These are phyloP conservation scores for Montipora cactus DNA, from an alignment of 64 coral and sea anemone species.

Conservation along the genomic window DNA sequence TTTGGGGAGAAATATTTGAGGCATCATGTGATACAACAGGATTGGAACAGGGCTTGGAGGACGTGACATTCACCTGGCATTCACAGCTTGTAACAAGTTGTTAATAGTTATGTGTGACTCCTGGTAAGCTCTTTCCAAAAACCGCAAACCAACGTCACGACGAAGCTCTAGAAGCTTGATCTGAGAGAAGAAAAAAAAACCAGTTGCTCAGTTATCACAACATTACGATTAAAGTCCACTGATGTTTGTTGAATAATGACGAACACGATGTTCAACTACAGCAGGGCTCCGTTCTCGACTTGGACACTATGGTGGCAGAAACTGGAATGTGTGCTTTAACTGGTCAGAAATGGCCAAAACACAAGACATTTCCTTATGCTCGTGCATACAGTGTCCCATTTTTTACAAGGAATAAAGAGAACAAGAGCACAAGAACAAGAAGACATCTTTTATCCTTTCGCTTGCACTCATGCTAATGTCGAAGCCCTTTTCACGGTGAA, in stretches of 20 bases:
- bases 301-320: too few relatives aligned
- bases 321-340: too few relatives aligned
- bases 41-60: not conserved
- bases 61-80: conserved; percentile 54
- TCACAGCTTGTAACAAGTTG: conserved; percentile 76
- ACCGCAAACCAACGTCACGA: conserved; percentile 88
- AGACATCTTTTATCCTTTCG: too few relatives aligned
- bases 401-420: too few relatives aligned
- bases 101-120: conserved; percentile 77
- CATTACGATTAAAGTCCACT: not conserved
- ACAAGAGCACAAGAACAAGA: too few relatives aligned
- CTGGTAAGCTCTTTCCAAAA: conserved; percentile 84
- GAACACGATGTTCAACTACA: not conserved
- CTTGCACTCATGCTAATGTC: too few relatives aligned
- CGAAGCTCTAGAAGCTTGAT: conserved; percentile 88
- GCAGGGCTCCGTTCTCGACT: too few relatives aligned
- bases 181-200: conserved; percentile 15
- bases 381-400: too few relatives aligned
- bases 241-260: not conserved
- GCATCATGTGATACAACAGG: not conserved
- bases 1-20: too few relatives aligned
- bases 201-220: not conserved
- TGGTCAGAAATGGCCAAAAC: too few relatives aligned
- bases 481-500: too few relatives aligned
- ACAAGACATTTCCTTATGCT: too few relatives aligned